Conservation (phyloP, 2,113 vertebrate species). For the Atractosteus spatula region DNA sequence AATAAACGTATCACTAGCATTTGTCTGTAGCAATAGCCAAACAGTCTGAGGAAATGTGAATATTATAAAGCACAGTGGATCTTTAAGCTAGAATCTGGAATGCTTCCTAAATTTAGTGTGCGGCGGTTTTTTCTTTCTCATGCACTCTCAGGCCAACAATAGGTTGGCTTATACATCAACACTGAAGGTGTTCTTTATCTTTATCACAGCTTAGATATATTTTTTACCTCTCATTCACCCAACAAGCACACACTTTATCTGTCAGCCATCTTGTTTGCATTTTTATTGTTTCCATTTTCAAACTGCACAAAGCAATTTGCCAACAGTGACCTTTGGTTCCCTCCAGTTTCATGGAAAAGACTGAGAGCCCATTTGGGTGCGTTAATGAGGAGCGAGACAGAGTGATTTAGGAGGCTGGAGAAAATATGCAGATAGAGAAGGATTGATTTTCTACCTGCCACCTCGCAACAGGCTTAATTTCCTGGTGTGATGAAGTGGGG, state of each 20-base stretch:
- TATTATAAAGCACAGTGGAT: not conserved
- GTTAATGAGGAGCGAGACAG: not conserved
- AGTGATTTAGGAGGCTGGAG: constrained; percentile 7
- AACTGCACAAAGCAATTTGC: constrained; percentile 22
- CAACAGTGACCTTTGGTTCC: constrained; percentile 17
- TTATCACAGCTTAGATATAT: not conserved
- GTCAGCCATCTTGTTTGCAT: constrained; percentile 25
- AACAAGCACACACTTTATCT: not conserved
- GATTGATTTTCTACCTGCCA: constrained; percentile 11
- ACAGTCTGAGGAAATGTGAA: not conserved
- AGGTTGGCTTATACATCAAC: no score
- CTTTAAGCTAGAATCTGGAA: not conserved
- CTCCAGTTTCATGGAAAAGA: constrained; percentile 13
- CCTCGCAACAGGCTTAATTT: constrained; percentile 1
- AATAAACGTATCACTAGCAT: constrained; percentile 26
- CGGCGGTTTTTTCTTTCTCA: no score
- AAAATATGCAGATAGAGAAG: constrained; percentile 13
- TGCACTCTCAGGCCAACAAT: no score
- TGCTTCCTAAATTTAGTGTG: no score
- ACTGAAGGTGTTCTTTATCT: not conserved
- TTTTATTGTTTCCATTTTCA: constrained; percentile 20
- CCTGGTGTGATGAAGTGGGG: constrained; percentile 1
- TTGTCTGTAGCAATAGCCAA: constrained; percentile 15
- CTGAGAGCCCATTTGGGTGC: constrained; percentile 7
- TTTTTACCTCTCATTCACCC: not conserved